A percentile compares a stretch with the other conserved stretches of the same genome.
Evolutionary conservation across 2,888 invertebrate species (phyloP).

Genomic region (Allygus modestus): DNA sequence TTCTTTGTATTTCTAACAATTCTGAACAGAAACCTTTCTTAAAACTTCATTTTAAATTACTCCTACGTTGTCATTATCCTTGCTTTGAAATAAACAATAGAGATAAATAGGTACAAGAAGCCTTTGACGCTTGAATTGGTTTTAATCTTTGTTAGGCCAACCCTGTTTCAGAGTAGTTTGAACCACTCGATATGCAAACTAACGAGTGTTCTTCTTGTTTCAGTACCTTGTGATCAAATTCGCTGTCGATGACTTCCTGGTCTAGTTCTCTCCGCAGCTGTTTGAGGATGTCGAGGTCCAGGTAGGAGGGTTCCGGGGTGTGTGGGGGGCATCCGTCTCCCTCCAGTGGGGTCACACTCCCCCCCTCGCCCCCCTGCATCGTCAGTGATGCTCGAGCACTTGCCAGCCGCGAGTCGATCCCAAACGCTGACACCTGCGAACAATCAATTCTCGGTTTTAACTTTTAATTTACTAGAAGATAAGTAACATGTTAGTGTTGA

Average conservation of each 20-base stretch:
- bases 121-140: too few species aligned
- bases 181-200: too few species aligned
- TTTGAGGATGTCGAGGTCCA: slow-evolving; percentile 81
- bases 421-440: slow-evolving; percentile 78
- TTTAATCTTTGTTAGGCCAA: too few species aligned
- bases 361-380: slow-evolving; percentile 66
- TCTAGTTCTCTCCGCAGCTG: slow-evolving; percentile 83
- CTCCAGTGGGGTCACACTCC: slow-evolving; percentile 47
- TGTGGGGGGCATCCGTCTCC: slow-evolving; percentile 4
- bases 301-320: slow-evolving; percentile 73
- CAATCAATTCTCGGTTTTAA: slow-evolving; percentile 29
- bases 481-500: not conserved
- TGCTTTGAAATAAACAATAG: too few species aligned
- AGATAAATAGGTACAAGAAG: too few species aligned
- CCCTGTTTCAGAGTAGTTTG: too few species aligned
- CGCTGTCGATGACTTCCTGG: slow-evolving; percentile 82
- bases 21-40: too few species aligned
- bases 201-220: not conserved
- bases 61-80: too few species aligned
- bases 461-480: not conserved
- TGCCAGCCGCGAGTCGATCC: slow-evolving; percentile 78
- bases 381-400: slow-evolving; percentile 64
- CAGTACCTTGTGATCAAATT: slow-evolving; percentile 82
- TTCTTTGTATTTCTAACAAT: too few species aligned
- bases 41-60: too few species aligned